These are phyloP conservation scores for Thryonomys swinderianus DNA, from an alignment of 2,113 vertebrate species.

Conservation along the genomic window DNA sequence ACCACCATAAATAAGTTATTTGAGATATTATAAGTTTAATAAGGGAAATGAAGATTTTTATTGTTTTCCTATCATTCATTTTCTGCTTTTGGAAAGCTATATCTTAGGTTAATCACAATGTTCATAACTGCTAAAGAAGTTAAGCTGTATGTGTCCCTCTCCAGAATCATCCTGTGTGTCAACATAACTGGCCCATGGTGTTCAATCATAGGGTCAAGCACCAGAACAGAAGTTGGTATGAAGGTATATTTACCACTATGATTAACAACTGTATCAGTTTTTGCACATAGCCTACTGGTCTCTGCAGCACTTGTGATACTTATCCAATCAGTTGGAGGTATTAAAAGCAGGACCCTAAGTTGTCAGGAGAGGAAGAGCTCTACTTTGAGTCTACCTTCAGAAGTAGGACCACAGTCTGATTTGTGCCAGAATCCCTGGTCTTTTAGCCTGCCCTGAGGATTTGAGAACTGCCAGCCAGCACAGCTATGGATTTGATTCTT, in stretches of 20 bases:
- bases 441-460: background rate
- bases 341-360: background rate
- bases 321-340: rapidly evolving
- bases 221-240: background rate
- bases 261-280: background rate
- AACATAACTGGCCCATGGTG: background rate
- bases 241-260: background rate
- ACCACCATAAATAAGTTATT: background rate
- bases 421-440: background rate
- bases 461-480: background rate
- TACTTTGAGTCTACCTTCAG: background rate
- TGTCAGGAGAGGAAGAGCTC: background rate
- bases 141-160: background rate
- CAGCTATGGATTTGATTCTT: too few species aligned
- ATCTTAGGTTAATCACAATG: background rate
- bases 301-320: background rate
- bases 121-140: background rate
- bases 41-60: background rate
- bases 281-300: background rate
- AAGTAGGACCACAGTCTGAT: background rate
- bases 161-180: background rate
- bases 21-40: background rate
- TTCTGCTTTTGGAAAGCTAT: background rate
- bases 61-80: background rate
- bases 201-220: background rate